Evolutionary conservation across 2,113 vertebrate species (phyloP), one percentile per base, ranked within the genome.

Genomic region (Amblyornis subalaris): DNA sequence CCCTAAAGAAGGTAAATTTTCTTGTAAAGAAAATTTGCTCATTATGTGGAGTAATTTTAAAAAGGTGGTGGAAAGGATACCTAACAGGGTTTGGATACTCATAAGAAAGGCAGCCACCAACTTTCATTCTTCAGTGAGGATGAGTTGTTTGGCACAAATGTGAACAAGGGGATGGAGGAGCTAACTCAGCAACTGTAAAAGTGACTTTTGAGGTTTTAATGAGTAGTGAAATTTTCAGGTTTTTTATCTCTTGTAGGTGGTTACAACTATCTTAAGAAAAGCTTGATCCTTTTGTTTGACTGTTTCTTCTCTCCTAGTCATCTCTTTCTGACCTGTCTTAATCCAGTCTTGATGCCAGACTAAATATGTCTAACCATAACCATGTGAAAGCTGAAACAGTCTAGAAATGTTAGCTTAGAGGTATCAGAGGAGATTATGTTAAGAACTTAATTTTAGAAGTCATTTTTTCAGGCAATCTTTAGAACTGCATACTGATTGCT

Each of bases 361-460:
- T 95, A 67, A 38, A 53, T 82, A 9, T 58, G 40, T 66, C 58
- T 58, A 79, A 65, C 62, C 17, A 21, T 47, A 91, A 36, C 62
- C 42, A 53, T 42, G 35, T 53, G 35, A 83, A 94, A 91, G 75
- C 93, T 88, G 81, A 73, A 88, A 57, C 44, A 58, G 71, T 66
- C 62, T 88, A 69, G 89, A 91, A 94, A 92, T 74, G 50, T 91
- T 85, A 91, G 38, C 38, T 83, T 77, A 77, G 75, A 95, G 61
- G 75, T 94, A 85, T 89, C n/a, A 17, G 54, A 60, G 42, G 31
- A 88, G 85, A 83, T 94, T 93, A 92, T 79, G 82, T 83, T 95
- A 80, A 80, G 54, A 45, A 76, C 79, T 84, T 95, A 80, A 95
- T 91, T 97, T 94, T 94, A 89, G 90, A 94, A 95, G n/a, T 90